Evolutionary conservation across 2,113 vertebrate species (phyloP).

Genomic region (Scophthalmus maximus): DNA sequence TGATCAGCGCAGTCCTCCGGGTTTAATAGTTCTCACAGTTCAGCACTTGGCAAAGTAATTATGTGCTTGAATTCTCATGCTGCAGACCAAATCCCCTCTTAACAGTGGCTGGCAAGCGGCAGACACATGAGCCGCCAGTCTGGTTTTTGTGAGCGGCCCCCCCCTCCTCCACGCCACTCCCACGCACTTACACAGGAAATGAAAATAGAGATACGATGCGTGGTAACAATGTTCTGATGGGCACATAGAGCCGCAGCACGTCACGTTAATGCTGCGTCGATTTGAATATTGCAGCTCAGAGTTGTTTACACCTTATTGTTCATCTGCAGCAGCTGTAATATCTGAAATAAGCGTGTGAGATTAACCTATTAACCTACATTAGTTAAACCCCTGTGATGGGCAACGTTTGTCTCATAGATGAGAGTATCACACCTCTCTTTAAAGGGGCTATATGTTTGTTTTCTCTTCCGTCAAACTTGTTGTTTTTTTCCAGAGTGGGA

Average conservation of each 20-base stretch:
- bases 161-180: background rate
- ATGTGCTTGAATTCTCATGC: conserved; percentile 60
- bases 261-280: background rate
- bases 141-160: conserved; percentile 7
- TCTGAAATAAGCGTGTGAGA: background rate
- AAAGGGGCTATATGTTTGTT: no score
- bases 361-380: background rate
- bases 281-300: background rate
- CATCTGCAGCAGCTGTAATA: background rate
- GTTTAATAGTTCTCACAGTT: conserved; percentile 56
- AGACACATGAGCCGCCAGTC: conserved; percentile 53
- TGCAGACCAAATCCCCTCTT: conserved; percentile 54
- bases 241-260: no score
- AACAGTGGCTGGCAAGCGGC: conserved; percentile 62
- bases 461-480: no score
- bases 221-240: background rate
- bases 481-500: no score
- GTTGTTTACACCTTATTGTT: no score
- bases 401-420: background rate
- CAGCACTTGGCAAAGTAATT: conserved; percentile 66
- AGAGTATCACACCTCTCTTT: no score
- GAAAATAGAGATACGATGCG: conserved; percentile 6
- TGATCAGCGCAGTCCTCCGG: conserved; percentile 28
- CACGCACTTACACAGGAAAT: conserved; percentile 24
- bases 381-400: background rate